Evolutionary conservation across 2,113 vertebrate species (phyloP).

Genomic region (Todiramphus chloris): DNA sequence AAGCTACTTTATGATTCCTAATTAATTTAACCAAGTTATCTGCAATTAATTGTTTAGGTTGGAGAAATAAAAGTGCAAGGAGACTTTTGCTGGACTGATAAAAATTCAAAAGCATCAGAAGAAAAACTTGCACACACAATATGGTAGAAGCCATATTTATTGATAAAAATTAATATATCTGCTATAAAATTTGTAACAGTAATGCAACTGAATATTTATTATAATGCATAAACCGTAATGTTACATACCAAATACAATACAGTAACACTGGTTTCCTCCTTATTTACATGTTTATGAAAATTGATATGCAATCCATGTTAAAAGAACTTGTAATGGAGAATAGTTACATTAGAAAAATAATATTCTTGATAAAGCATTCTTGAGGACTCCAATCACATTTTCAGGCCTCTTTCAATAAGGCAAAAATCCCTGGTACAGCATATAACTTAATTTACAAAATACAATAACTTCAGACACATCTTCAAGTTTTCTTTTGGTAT

Average conservation of each 20-base stretch:
- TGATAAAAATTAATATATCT: conserved; percentile 84
- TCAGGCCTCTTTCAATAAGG: conserved; percentile 81
- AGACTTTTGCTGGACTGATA: neutral
- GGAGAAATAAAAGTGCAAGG: neutral
- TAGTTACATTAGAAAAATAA: conserved; percentile 84
- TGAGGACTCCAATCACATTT: conserved; percentile 78
- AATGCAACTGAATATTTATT: conserved; percentile 81
- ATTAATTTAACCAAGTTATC: neutral
- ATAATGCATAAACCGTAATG: conserved; percentile 82
- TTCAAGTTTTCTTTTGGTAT: conserved; percentile 84
- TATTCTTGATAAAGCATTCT: conserved; percentile 84
- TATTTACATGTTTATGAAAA: conserved; percentile 85
- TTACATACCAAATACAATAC: conserved; percentile 84
- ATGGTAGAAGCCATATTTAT: conserved; percentile 83
- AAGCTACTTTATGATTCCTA: neutral
- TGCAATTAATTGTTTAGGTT: neutral
- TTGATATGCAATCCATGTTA: conserved; percentile 78
- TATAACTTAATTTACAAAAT: conserved; percentile 85
- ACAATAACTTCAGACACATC: conserved; percentile 78
- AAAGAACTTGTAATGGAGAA: conserved; percentile 80
- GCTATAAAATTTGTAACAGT: conserved; percentile 85
- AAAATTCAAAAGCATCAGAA: neutral
- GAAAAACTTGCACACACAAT: conserved; percentile 51
- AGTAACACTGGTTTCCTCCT: conserved; percentile 76
- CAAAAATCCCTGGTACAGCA: conserved; percentile 81